These are phyloP conservation scores for Phytoseiulus persimilis DNA, from an alignment of 2,888 invertebrate species.

Conservation along the genomic window DNA sequence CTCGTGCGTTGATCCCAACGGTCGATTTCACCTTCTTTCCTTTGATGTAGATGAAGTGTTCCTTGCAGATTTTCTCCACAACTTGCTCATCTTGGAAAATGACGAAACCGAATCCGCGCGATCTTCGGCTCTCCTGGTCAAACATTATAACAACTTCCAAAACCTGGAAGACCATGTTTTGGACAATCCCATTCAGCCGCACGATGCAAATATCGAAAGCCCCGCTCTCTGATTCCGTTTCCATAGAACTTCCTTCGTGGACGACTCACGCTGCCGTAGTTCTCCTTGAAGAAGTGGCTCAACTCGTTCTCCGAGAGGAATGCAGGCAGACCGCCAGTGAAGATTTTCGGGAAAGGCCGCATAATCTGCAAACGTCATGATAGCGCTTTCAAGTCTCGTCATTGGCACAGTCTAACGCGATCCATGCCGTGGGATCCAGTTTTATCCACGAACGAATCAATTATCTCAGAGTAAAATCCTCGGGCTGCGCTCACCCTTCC, in stretches of 20 bases:
- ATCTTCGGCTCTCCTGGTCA: slow-evolving; percentile 26
- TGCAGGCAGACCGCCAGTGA: slow-evolving; percentile 17
- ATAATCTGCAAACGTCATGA: not conserved
- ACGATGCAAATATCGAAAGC: no score
- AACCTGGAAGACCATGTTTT: not conserved
- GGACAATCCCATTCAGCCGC: no score
- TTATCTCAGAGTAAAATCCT: no score
- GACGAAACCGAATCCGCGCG: slow-evolving; percentile 26
- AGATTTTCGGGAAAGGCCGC: slow-evolving; percentile 19
- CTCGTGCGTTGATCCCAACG: no score
- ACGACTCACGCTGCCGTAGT: not conserved
- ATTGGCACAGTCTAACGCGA: no score
- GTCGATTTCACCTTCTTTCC: slow-evolving; percentile 14
- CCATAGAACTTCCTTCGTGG: not conserved
- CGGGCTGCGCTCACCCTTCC: slow-evolving; percentile 6
- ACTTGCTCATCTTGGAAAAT: slow-evolving; percentile 28
- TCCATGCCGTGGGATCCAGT: no score
- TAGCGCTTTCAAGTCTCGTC: no score
- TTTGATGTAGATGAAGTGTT: slow-evolving; percentile 21
- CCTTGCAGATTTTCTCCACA: slow-evolving; percentile 23
- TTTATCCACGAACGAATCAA: no score
- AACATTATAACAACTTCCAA: slow-evolving; percentile 26
- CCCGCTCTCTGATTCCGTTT: no score
- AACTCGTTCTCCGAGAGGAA: slow-evolving; percentile 13
- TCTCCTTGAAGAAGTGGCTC: slow-evolving; percentile 1